Percentiles rank a stretch among this genome's conserved stretches.
Conservation (phyloP, 2,888 invertebrate species). For the Oxycera nigricornis region DNA sequence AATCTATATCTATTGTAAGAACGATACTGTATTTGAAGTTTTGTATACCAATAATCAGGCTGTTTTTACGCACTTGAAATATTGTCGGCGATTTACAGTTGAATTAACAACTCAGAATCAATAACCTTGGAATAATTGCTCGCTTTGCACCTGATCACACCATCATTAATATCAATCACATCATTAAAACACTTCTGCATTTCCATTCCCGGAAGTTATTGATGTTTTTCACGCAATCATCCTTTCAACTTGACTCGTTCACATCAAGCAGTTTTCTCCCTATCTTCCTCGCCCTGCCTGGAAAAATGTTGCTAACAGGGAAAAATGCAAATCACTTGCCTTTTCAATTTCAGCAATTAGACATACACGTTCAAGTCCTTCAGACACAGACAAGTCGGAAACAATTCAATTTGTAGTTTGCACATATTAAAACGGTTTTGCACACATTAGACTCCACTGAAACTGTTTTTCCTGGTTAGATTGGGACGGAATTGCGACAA, state of each 20-base stretch:
- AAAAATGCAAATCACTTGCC: constrained; percentile 23
- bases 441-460: not conserved
- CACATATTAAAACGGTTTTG: too few species aligned
- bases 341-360: constrained; percentile 2
- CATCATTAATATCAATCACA: constrained; percentile 11
- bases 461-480: not conserved
- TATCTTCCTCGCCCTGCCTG: not conserved
- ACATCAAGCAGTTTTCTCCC: constrained; percentile 11
- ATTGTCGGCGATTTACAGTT: too few species aligned
- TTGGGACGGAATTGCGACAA: too few species aligned
- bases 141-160: not conserved
- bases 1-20: too few species aligned
- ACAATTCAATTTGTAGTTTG: too few species aligned
- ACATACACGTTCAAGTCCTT: not conserved
- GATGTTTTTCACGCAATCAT: constrained; percentile 23
- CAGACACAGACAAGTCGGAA: too few species aligned
- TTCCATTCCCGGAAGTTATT: not conserved
- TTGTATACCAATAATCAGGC: too few species aligned
- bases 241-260: not conserved
- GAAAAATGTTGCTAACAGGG: not conserved
- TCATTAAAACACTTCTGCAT: constrained; percentile 8
- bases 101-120: too few species aligned
- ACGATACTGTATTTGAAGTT: too few species aligned
- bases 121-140: not conserved
- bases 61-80: too few species aligned